These are phyloP conservation scores for Microcebus jonahi DNA, from an alignment of 2,113 vertebrate genomes.

Conservation along the genomic window DNA sequence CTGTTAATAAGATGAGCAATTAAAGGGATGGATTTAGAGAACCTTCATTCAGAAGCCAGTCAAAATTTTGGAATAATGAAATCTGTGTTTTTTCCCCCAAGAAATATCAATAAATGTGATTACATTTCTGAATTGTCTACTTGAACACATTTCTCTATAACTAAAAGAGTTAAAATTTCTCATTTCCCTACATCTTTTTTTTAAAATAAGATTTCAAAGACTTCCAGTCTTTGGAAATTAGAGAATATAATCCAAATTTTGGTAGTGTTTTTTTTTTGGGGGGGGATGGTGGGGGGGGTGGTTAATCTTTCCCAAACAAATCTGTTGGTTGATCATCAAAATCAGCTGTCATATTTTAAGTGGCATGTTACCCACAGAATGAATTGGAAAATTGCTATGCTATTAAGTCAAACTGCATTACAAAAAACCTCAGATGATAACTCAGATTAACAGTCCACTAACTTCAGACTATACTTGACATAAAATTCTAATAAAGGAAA, in stretches of 20 bases:
- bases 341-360: constrained; percentile 37
- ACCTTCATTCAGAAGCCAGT: constrained; percentile 35
- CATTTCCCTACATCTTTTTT: constrained; percentile 21
- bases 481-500: constrained; percentile 52
- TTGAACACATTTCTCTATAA: constrained; percentile 16
- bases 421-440: background rate
- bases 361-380: background rate
- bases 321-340: background rate
- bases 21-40: constrained; percentile 32
- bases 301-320: constrained; percentile 49
- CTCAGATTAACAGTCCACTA: background rate
- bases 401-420: background rate
- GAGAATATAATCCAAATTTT: constrained; percentile 47
- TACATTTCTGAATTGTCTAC: constrained; percentile 34
- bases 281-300: too few relatives aligned
- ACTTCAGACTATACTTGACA: constrained; percentile 18
- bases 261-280: background rate
- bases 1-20: constrained; percentile 43
- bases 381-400: constrained; percentile 21
- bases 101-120: constrained; percentile 36
- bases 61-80: constrained; percentile 49
- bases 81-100: background rate
- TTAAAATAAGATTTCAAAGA: background rate
- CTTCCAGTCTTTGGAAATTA: constrained; percentile 50
- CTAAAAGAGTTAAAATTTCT: constrained; percentile 37